phyloP scores from a whole-genome alignment of 1,140 invertebrate genomes.

The Gonioctena quinquepunctata region DNA sequence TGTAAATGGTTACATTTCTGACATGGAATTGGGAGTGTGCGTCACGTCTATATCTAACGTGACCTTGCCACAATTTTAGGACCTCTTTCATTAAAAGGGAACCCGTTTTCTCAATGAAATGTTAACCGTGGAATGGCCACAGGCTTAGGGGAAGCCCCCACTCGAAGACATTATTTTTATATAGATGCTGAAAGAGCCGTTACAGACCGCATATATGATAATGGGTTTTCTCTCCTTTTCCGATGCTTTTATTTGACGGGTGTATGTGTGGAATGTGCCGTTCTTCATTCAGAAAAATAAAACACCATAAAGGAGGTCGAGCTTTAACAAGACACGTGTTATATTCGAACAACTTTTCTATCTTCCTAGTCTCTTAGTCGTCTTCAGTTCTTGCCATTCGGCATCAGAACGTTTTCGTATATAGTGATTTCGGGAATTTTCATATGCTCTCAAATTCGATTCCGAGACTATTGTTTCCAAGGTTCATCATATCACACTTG shows the following conservation, averaged over 20 bases:
- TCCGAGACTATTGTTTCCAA: too few species aligned
- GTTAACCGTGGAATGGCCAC: neutral
- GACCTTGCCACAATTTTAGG: neutral
- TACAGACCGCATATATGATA: neutral
- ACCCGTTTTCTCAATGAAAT: neutral
- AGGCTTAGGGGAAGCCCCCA: neutral
- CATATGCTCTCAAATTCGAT: too few species aligned
- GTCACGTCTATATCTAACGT: too few species aligned
- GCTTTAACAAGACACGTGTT: neutral
- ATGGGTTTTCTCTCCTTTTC: neutral
- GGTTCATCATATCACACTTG: too few species aligned
- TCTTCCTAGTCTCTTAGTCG: too few species aligned
- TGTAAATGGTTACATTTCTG: too few species aligned
- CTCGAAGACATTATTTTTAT: neutral
- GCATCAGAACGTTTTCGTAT: too few species aligned
- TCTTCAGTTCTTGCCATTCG: too few species aligned
- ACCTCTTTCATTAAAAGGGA: neutral
- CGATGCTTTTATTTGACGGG: neutral
- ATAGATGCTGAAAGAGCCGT: neutral
- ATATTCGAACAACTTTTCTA: too few species aligned
- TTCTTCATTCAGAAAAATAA: neutral
- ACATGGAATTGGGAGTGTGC: too few species aligned
- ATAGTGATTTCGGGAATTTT: too few species aligned
- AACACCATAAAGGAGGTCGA: neutral
- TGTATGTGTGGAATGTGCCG: neutral